Percentiles rank a stretch among this genome's conserved stretches.
Evolutionary conservation across 92 coral and sea anemone genomes (phyloP).

Genomic region (Siderastrea siderea): DNA sequence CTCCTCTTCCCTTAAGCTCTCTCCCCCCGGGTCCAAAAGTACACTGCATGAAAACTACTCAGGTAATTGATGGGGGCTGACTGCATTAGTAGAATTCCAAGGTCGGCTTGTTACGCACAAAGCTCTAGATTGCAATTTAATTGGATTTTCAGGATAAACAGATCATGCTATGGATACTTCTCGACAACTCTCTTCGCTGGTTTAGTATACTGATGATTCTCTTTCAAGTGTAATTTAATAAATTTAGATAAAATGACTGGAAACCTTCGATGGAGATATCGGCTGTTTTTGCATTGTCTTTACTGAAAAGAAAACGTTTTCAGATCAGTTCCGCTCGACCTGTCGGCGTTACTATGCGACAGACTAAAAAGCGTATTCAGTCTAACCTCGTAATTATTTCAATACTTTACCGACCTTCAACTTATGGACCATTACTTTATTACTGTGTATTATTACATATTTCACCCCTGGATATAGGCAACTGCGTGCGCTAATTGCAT

Average conservation of each 20-base stretch:
- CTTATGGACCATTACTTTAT: background rate
- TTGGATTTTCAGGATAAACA: slow-evolving; percentile 15
- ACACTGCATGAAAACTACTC: background rate
- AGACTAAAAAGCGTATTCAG: background rate
- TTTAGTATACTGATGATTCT: background rate
- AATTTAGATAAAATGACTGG: background rate
- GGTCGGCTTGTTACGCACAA: slow-evolving; percentile 4
- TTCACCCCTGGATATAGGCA: too few relatives aligned
- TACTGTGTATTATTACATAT: background rate
- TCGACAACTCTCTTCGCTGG: background rate
- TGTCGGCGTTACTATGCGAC: background rate
- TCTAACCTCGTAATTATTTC: background rate
- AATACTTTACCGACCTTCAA: background rate
- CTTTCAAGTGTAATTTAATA: background rate
- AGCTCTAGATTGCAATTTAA: background rate
- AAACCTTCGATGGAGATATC: background rate
- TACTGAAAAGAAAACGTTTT: background rate
- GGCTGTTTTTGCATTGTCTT: background rate
- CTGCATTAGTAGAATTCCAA: slow-evolving; percentile 8
- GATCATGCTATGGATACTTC: background rate
- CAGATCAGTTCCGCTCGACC: background rate
- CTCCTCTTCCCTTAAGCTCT: background rate
- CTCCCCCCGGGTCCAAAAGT: background rate
- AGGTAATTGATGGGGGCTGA: background rate
- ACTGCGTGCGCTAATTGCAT: too few relatives aligned